Evolutionary conservation across 2,797 vertebrate genomes (phyloP).

Genomic region (Crocidura indochinensis): DNA sequence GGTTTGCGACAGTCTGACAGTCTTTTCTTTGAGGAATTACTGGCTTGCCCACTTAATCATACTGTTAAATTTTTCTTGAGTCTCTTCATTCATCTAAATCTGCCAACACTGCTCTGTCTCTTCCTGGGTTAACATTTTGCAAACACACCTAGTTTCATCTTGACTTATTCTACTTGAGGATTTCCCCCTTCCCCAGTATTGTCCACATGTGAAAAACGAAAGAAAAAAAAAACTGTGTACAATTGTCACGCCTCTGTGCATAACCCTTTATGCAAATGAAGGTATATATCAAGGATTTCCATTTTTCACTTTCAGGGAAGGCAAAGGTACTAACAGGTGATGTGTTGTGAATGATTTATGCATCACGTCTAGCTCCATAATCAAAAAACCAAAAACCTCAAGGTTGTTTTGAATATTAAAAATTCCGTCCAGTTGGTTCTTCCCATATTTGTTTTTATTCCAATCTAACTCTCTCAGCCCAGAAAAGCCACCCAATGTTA

Average conservation of each 20-base stretch:
- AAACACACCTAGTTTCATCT: slow-evolving; percentile 20
- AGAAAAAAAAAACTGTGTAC: slow-evolving; percentile 23
- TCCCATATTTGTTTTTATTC: slow-evolving; percentile 70
- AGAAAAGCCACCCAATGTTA: slow-evolving; percentile 22
- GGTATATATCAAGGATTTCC: slow-evolving; percentile 45
- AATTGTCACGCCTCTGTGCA: background rate
- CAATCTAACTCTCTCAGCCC: background rate
- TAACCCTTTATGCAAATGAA: slow-evolving; percentile 52
- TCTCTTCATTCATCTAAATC: slow-evolving; percentile 1
- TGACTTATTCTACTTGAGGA: slow-evolving; percentile 40
- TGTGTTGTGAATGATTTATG: slow-evolving; percentile 76
- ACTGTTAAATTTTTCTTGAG: background rate
- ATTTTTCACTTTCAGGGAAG: slow-evolving; percentile 88
- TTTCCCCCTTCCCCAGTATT: background rate
- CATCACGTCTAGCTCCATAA: slow-evolving; percentile 43
- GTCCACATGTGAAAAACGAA: slow-evolving; percentile 45
- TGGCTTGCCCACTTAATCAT: background rate
- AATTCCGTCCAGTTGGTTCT: slow-evolving; percentile 66
- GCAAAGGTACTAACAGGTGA: slow-evolving; percentile 90
- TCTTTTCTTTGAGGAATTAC: background rate
- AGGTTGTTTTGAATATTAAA: slow-evolving; percentile 69
- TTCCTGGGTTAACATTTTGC: slow-evolving; percentile 7
- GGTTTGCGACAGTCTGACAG: background rate
- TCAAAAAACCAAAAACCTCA: slow-evolving; percentile 69
- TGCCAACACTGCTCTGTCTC: background rate